phyloP scores from a whole-genome alignment of 92 coral and sea anemone species.

The Palythoa grandis region DNA sequence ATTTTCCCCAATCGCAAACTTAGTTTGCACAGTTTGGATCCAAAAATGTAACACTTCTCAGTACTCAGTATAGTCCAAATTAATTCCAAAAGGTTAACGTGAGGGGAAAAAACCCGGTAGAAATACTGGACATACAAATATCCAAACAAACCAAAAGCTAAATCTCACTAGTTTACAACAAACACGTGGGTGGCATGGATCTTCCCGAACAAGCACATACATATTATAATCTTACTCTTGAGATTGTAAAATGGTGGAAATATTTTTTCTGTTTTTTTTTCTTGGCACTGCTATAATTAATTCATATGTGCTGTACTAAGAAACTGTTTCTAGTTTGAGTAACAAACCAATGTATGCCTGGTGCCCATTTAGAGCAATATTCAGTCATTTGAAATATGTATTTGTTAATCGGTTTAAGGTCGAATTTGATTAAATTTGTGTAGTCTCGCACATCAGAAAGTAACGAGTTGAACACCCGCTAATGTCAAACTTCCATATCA shows the following conservation, averaged over 20 bases:
- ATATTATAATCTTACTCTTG: conserved; percentile 3
- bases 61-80: conserved; percentile 32
- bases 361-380: too few species aligned
- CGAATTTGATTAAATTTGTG: too few species aligned
- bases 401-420: too few species aligned
- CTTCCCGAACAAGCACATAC: conserved; percentile 34
- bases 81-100: conserved; percentile 21
- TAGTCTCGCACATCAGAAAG: too few species aligned
- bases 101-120: conserved; percentile 37
- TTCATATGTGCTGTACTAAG: conserved; percentile 13
- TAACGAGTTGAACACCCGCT: too few species aligned
- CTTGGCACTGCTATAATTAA: conserved; percentile 7
- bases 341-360: background rate
- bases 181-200: conserved; percentile 40
- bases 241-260: conserved; percentile 19
- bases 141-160: conserved; percentile 36
- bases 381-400: too few species aligned
- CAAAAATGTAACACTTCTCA: conserved; percentile 16
- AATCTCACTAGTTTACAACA: conserved; percentile 38
- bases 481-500: too few species aligned
- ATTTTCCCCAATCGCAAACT: too few species aligned
- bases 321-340: conserved; percentile 20
- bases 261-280: conserved; percentile 21
- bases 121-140: conserved; percentile 1
- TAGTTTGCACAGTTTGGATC: too few species aligned